A percentile compares a stretch with the other conserved stretches of the same genome.
Evolutionary conservation across 2,888 invertebrate species (phyloP).

Genomic region (Sericinus montela): DNA sequence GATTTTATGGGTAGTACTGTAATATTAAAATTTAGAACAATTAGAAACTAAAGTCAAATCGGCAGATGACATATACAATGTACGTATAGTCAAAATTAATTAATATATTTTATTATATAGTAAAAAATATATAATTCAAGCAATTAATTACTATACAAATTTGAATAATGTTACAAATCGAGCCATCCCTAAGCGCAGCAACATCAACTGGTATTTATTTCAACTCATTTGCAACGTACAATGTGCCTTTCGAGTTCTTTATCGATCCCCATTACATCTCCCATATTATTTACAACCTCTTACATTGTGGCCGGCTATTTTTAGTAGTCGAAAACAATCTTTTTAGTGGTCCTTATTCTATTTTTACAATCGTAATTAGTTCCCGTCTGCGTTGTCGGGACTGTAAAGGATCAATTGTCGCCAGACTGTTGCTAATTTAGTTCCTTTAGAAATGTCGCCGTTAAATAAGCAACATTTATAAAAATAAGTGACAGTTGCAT

Average conservation of each 20-base stretch:
- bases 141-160: no score
- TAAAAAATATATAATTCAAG: no score
- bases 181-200: conserved; percentile 41
- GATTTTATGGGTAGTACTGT: no score
- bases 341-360: conserved; percentile 33
- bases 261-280: conserved; percentile 32
- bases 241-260: conserved; percentile 42
- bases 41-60: no score
- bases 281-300: conserved; percentile 43
- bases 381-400: conserved; percentile 41
- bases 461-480: conserved; percentile 26
- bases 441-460: conserved; percentile 26
- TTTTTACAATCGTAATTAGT: conserved; percentile 54
- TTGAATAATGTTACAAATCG: neutral
- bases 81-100: no score
- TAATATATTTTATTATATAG: no score
- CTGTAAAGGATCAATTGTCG: conserved; percentile 29
- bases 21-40: no score
- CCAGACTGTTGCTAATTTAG: conserved; percentile 30
- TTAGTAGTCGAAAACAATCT: conserved; percentile 30
- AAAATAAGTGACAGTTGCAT: conserved; percentile 18
- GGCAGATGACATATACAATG: no score
- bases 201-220: conserved; percentile 51
- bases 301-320: conserved; percentile 50
- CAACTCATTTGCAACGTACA: conserved; percentile 50